Evolutionary conservation across 2,888 invertebrate genomes (phyloP).

Genomic region (Agrochola litura): DNA sequence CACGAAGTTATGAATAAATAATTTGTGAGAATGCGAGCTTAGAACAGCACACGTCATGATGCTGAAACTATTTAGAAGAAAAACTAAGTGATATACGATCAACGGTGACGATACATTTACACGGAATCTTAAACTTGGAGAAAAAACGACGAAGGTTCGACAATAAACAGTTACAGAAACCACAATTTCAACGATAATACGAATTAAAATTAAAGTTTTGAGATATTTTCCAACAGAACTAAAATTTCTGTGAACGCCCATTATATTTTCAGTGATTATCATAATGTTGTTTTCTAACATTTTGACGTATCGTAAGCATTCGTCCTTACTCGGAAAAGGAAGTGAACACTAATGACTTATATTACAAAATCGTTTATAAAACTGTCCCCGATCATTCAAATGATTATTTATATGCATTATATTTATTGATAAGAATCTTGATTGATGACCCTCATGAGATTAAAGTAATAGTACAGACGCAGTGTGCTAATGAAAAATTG

Average conservation of each 20-base stretch:
- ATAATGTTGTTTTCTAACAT: slow-evolving; percentile 17
- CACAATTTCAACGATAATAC: slow-evolving; percentile 16
- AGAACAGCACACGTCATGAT: slow-evolving; percentile 15
- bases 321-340: not conserved
- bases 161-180: not conserved
- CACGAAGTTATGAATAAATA: slow-evolving; percentile 12
- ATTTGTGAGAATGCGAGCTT: slow-evolving; percentile 13
- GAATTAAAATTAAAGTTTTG: slow-evolving; percentile 23
- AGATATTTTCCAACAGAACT: not conserved
- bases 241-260: slow-evolving; percentile 39
- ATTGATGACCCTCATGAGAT: not conserved
- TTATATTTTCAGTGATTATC: slow-evolving; percentile 21
- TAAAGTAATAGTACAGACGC: not conserved
- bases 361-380: not conserved
- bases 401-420: no score
- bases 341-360: not conserved
- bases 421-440: slow-evolving; percentile 8
- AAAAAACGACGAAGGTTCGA: not conserved
- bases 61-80: not conserved
- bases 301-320: not conserved
- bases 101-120: accelerated
- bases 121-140: not conserved
- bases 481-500: not conserved
- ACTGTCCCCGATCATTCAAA: not conserved
- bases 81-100: not conserved